Base-by-base conservation (phyloP, 2,888 invertebrate genomes). In the Priocnemis perturbator region DNA sequence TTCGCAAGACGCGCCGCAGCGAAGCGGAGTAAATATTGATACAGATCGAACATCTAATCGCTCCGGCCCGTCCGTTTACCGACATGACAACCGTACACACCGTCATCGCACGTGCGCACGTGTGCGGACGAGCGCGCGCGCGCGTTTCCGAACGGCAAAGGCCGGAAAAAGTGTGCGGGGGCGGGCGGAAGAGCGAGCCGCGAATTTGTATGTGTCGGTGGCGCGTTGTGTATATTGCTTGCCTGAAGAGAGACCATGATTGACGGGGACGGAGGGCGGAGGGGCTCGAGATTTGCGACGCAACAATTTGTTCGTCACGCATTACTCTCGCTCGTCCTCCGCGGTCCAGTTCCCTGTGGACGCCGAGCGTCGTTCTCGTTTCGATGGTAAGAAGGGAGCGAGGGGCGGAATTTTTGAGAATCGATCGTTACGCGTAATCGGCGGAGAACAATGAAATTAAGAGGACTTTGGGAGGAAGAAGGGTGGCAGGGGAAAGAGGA, bases 31-130 rank as follows among this genome's bases (percentile, higher is more conserved):
- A 87, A 87, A 87, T 87, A 87, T 87, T 87, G 84, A 85, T 87
- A 85, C 83, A 84, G 83, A 86, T 87, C 86, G 86, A 86, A 86
- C 86, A 84, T 85, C 84, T 87, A 87, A 87, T 86, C 87, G 85
- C 77, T 82, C 76, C 73, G 78, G 76, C 74, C 69, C 71, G 78
- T 69, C 77, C 84, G 83, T 86, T 86, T 84, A 82, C 83, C 78
- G 77, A 83, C 81, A 81, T 77, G 65, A 76, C 82, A 78, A 81
- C 78, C 77, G 77, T 79, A 81, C 82, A 78, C 77, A 74, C 3
- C 50, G 37, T 45, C 47, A 15, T 14, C 44, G 45, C 53, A 7
- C 44, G 15, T 37, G 44, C 44, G 53, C 53, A 55, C 48, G 50
- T 60, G 26, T 60, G 20, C 21, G 20, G 9, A 20, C 20, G 21